Base-by-base conservation (phyloP, 1,140 invertebrate genomes). In the Steinernema khuongi region DNA sequence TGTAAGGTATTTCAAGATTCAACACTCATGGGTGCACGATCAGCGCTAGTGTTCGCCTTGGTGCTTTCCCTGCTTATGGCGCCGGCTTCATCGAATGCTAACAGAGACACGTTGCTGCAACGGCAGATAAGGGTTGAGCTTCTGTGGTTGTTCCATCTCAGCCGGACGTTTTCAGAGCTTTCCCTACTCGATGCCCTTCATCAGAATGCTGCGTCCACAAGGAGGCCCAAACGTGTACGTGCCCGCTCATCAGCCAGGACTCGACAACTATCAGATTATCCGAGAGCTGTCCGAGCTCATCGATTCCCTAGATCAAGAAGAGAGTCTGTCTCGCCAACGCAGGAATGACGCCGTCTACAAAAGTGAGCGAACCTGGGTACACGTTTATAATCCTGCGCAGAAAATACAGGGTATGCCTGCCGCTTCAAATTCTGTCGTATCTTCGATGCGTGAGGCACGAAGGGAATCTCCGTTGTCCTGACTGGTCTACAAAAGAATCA, bases 401-500 rank as follows among this genome's bases (percentile, higher is more conserved):
- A 7, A n/a, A 41, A 41, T 69, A 4, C 30, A 69, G 68, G 68
- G 19, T 69, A 69, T 50, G 68, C 68, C 4, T 69, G 68, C 68
- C 68, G 68, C 4, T 69, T 69, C 68, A 69, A 69, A 28, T 69
- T 69, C 26, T 69, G 68, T 22, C 68, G 68, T 22, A 69, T 69
- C 41, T 69, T 69, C 41, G 68, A n/a, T 41, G n/a, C n/a, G n/a
- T n/a, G n/a, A n/a, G n/a, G n/a, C n/a, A n/a, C n/a, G n/a, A n/a
- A n/a, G n/a, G n/a, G n/a, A n/a, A n/a, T n/a, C n/a, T n/a, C n/a
- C n/a, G n/a, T n/a, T n/a, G n/a, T n/a, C n/a, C n/a, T n/a, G n/a
- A n/a, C n/a, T n/a, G n/a, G n/a, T n/a, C n/a, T n/a, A n/a, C n/a
- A n/a, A n/a, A n/a, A n/a, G n/a, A n/a, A n/a, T n/a, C n/a, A n/a